Percentiles rank a stretch among this genome's conserved stretches.
Conservation (phyloP, 2,888 invertebrate species). For the Apoda limacodes region DNA sequence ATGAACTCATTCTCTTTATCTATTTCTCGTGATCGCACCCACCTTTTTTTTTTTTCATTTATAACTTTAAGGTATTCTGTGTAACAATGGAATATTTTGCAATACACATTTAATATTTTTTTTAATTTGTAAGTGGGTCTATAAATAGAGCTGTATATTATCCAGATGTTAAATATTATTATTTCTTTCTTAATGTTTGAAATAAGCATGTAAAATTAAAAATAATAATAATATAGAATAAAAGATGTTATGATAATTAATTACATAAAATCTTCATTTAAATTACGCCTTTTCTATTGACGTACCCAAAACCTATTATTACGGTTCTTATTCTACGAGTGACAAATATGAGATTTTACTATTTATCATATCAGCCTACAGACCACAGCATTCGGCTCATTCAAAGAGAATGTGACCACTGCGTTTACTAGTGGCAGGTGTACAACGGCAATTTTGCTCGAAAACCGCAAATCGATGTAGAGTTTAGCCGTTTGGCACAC, state of each 20-base stretch:
- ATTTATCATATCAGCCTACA: no score
- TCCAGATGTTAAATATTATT: conserved; percentile 69
- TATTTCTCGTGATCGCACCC: no score
- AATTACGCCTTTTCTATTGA: conserved; percentile 41
- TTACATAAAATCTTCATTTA: conserved; percentile 64
- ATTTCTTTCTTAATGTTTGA: conserved; percentile 68
- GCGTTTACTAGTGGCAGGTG: no score
- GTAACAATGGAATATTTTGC: conserved; percentile 67
- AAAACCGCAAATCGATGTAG: no score
- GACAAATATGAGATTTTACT: no score
- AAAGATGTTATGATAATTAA: conserved; percentile 70
- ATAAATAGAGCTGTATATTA: conserved; percentile 64
- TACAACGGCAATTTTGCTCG: no score
- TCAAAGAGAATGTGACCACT: no score
- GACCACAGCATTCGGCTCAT: no score
- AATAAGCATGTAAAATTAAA: conserved; percentile 70
- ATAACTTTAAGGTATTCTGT: conserved; percentile 44
- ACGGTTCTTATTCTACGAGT: no score
- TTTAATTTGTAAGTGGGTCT: conserved; percentile 58
- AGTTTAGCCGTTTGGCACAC: no score
- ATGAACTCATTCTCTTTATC: no score
- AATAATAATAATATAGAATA: conserved; percentile 70
- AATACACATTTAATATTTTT: conserved; percentile 48
- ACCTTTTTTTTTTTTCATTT: no score
- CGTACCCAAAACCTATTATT: neutral